Evolutionary conservation across 2,113 vertebrate genomes (phyloP), one percentile per base, ranked within the genome.

Genomic region (Tringa solitaria): DNA sequence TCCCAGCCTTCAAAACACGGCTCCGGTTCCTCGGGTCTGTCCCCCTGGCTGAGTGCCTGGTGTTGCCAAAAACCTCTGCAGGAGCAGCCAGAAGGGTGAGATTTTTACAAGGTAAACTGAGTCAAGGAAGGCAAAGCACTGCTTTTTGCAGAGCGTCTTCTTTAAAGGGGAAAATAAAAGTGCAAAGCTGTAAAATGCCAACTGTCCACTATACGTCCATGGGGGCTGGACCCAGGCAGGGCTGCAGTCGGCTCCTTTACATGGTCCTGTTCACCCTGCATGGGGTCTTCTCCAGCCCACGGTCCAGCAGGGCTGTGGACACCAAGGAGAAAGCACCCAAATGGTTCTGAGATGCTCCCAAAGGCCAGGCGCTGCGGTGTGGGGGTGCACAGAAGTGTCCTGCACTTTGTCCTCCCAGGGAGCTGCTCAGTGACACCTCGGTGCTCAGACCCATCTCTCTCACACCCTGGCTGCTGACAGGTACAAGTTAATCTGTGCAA

Each of bases 291-390:
- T 63, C 56, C 64, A 32, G 70, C 56, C 51, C 2, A 0, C 7
- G 32, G 24, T 14, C n/a, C 56, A 19, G 41, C 32, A 23, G 61
- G 33, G 24, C 45, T 65, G 57, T 21, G 60, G 67, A 10, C 27
- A 30, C 32, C 1, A 2, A 53, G 67, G 32, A 10, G 20, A 41
- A 19, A 39, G 41, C 32, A 4, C 33, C 64, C 23, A 27, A 16
- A 24, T 0, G 2, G 15, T 41, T 20, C 69, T 17, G 69, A 37
- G 69, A 27, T 17, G 76, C 35, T 33, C 69, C 46, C 41, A 7
- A 18, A 16, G 0, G 1, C 48, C 30, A 2, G 2, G 24, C 5
- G 0, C 37, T 41, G 65, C 56, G 4, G 9, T 2, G 18, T 3
- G 2, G 14, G n/a, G 13, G 24, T 6, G n/a, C 4, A 1, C 33